Base-by-base conservation (phyloP, 64 coral and sea anemone genomes). In the Exaiptasia diaphana region DNA sequence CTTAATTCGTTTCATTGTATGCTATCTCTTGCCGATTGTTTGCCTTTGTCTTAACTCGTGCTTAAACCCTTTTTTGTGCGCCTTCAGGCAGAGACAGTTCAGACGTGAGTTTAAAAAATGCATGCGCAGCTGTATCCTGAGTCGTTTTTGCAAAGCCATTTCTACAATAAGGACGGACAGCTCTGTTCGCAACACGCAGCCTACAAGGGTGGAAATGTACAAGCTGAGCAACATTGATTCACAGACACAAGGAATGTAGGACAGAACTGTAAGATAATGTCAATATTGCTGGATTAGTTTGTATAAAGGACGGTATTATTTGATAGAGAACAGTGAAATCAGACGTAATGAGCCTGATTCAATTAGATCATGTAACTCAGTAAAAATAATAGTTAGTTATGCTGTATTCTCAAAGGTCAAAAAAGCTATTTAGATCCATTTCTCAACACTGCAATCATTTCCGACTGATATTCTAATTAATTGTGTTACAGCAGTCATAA, bases 51-150 rank as follows among this genome's bases (percentile, higher is more conserved):
- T 86, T n/a, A 86, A 76, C 24, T 62, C 83, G 6, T 86, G 83
- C 18, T 75, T 86, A 15, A 86, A 86, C 41, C 83, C 83, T 3
- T 64, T 86, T 39, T 59, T 86, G 29, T 75, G 83, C 20, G 83
- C 83, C 1, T 86, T 75, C 24, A 74, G 83, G 40, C 83, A 86
- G 32, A 50, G 71, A 17, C 54, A 64, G 57, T 86, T 86, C 32
- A 41, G 58, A 13, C 57, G 61, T 11, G 39, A 74, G 33, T 43
- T 86, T 29, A 86, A 27, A 11, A 74, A 41, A 52, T 73, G 69
- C 69, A 40, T 40, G 17, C 69, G 69, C 69, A 73, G 38, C 39
- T 73, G 69, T 73, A 30, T 73, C 44, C 26, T 73, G 0, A 73
- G 44, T 22, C 39, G 44, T 10, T 45, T 73, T 35, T 46, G 69